Percentiles rank a stretch among this genome's conserved stretches.
phyloP scores from a whole-genome alignment of 1,140 invertebrate species.

The Stenopsyche tienmushanensis region DNA sequence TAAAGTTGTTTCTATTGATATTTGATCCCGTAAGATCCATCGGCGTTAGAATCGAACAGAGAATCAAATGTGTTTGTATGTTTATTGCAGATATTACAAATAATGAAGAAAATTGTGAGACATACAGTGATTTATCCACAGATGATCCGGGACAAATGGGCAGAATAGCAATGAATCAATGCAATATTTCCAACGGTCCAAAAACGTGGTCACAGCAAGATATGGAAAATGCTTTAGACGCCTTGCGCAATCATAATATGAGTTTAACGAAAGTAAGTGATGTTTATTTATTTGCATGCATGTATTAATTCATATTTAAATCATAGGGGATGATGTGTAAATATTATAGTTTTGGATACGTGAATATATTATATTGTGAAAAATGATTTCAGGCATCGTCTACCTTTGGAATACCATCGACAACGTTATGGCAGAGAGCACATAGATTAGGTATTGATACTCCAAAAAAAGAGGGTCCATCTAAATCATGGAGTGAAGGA shows the following conservation, averaged over 20 bases:
- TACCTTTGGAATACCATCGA: conserved; percentile 85
- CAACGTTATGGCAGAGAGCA: conserved; percentile 86
- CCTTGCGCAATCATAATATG: conserved; percentile 81
- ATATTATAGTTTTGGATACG: not conserved
- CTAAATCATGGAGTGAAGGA: conserved; percentile 85
- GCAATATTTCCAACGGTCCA: conserved; percentile 56
- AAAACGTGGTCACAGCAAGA: conserved; percentile 86
- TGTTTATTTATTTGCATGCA: not conserved
- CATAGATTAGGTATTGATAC: conserved; percentile 84
- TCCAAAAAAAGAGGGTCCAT: conserved; percentile 83
- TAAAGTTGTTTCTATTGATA: too few relatives aligned
- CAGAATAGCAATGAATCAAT: conserved; percentile 9
- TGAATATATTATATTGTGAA: not conserved
- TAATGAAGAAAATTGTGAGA: conserved; percentile 50
- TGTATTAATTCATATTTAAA: not conserved
- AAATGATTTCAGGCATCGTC: conserved; percentile 64
- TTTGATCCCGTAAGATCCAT: not conserved
- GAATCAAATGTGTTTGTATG: not conserved
- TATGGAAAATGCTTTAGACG: conserved; percentile 84
- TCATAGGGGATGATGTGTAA: not conserved
- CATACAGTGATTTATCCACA: conserved; percentile 37
- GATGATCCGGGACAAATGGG: conserved; percentile 27
- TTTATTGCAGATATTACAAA: conserved; percentile 34
- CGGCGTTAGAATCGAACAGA: not conserved
- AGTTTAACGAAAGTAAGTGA: conserved; percentile 73